Evolutionary conservation across 2,113 vertebrate species (phyloP).

Genomic region (Triplophysa dalaica): DNA sequence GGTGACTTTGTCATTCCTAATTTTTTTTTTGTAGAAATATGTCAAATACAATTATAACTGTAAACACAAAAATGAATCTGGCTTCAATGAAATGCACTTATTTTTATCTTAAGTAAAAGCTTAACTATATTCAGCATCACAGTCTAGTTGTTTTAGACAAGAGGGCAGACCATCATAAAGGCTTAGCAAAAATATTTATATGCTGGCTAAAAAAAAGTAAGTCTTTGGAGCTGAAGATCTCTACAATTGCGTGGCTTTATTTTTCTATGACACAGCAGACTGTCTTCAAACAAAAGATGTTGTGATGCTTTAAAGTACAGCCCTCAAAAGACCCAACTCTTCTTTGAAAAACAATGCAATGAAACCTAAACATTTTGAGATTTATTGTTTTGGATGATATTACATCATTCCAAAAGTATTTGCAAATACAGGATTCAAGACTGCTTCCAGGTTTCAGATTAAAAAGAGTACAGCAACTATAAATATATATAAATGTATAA

Average conservation of each 20-base stretch:
- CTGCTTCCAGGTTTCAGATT: neutral
- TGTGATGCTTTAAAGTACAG: neutral
- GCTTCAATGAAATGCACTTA: too few relatives aligned
- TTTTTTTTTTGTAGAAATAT: too few relatives aligned
- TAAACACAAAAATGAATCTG: too few relatives aligned
- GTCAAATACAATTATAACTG: too few relatives aligned
- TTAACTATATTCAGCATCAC: neutral
- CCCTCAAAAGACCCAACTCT: neutral
- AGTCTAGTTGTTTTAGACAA: neutral
- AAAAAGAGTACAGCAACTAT: constrained; percentile 13
- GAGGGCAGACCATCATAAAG: neutral
- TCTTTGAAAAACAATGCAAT: neutral
- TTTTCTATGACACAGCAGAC: neutral
- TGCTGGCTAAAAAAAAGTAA: neutral
- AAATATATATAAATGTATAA: constrained; percentile 8
- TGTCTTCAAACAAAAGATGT: neutral
- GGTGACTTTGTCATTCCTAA: too few relatives aligned
- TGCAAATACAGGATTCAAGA: neutral
- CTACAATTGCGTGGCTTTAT: neutral
- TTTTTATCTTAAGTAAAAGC: too few relatives aligned
- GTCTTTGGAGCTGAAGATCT: neutral
- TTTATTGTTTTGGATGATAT: neutral
- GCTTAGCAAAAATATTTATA: neutral
- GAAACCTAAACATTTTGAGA: neutral
- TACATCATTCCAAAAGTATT: neutral